phyloP scores from a whole-genome alignment of 2,113 vertebrate genomes.

The Peucedramus taeniatus region DNA sequence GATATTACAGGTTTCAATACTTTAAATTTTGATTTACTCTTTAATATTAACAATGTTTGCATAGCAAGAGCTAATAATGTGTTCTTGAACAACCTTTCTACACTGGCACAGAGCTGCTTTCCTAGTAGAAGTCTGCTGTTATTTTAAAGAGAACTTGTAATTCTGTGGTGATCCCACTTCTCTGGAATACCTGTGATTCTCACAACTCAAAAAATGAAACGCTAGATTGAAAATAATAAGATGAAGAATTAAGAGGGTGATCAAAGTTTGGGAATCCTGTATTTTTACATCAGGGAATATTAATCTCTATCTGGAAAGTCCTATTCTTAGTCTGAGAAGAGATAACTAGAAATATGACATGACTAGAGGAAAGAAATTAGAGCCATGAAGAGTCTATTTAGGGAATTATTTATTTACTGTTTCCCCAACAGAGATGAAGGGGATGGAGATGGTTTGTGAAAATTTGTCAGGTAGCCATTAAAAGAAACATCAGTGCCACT shows the following conservation, averaged over 20 bases:
- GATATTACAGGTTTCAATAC: background rate
- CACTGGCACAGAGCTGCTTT: background rate
- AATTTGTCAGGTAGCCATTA: background rate
- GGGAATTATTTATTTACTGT: background rate
- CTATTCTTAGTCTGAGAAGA: background rate
- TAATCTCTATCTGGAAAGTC: background rate
- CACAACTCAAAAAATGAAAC: background rate
- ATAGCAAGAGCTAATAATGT: background rate
- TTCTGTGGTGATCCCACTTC: background rate
- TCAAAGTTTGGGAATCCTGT: background rate
- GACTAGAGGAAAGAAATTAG: background rate
- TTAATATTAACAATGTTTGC: background rate
- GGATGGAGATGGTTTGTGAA: background rate
- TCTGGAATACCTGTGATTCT: background rate
- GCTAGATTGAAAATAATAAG: background rate
- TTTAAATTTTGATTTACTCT: background rate
- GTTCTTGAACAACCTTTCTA: background rate
- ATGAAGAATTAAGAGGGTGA: background rate
- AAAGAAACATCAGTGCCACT: accelerated
- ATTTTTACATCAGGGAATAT: background rate
- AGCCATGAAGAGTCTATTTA: background rate
- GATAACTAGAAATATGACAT: background rate
- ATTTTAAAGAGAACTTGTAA: background rate
- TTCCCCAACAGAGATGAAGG: background rate
- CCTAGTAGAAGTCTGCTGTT: background rate